Evolutionary conservation across 2,888 invertebrate species (phyloP), one percentile per base, ranked within the genome.

Genomic region (Sialis lutaria): DNA sequence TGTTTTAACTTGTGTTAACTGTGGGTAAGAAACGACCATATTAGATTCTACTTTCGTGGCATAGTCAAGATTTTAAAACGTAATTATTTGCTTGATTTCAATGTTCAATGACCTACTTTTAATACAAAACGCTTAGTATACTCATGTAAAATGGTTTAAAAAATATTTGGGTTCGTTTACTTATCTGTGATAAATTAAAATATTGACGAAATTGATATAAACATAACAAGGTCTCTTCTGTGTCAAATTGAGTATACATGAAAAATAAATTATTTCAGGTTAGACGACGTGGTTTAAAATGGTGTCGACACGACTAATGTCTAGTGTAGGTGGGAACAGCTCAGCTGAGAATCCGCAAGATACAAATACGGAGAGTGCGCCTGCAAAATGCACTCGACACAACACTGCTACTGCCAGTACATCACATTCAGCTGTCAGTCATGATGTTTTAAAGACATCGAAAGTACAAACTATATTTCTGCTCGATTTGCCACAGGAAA

Each of bases 401-500:
- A 60, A 58, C 52, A 54, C 48, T 42, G 40, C 46, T 5, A 48
- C 44, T 4, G 44, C 47, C 35, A 41, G 45, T 56, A 55, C 47
- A 54, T 48, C 53, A 48, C 48, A 35, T 46, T 51, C 52, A 48
- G 53, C 52, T 51, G 55, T 55, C 50, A 53, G 55, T 22, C 22
- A 22, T 22, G 22, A 22, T 22, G 22, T 22, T 22, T 2, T 22
- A 22, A 51, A 53, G 55, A 50, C 58, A 46, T 50, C 55, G 22
- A 32, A 55, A 31, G 49, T 48, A 33, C 51, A 55, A 40, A 54
- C 55, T 32, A 47, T 64, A 31, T 63, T 68, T 58, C 63, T 88
- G 50, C 66, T 85, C 52, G 81, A 88, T 64, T 66, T 90, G 58
- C 90, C 89, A 22, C 72, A 76, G 54, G 89, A 90, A 69, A 69